Percentiles rank a stretch among this genome's conserved stretches.
phyloP scores from a whole-genome alignment of 2,888 invertebrate species.

The Drosophila phalerata region DNA sequence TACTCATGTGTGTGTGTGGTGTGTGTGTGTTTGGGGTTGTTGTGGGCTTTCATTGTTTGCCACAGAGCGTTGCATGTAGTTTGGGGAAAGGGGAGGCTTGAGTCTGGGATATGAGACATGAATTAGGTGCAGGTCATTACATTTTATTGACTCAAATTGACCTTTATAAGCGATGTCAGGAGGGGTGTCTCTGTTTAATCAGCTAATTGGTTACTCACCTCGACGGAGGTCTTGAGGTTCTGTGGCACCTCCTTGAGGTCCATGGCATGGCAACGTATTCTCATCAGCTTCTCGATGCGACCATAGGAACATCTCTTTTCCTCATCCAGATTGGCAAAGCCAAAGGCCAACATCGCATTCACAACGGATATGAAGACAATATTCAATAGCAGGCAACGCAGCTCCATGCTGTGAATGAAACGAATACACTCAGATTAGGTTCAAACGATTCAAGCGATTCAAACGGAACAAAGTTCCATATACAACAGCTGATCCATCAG shows the following conservation, averaged over 20 bases:
- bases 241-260: slow-evolving; percentile 84
- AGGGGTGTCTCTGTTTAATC: background rate
- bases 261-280: slow-evolving; percentile 83
- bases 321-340: slow-evolving; percentile 75
- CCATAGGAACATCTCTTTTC: slow-evolving; percentile 80
- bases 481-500: slow-evolving; percentile 16
- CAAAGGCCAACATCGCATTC: slow-evolving; percentile 78
- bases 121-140: slow-evolving; percentile 62
- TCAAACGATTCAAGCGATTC: background rate
- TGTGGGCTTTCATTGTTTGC: background rate
- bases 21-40: slow-evolving; percentile 24
- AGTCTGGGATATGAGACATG: slow-evolving; percentile 37
- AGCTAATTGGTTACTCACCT: slow-evolving; percentile 76
- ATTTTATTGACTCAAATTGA: slow-evolving; percentile 70
- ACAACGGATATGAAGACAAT: slow-evolving; percentile 61
- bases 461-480: slow-evolving; percentile 3
- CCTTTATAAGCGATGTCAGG: slow-evolving; percentile 24
- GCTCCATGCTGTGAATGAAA: slow-evolving; percentile 69
- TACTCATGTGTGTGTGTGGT: background rate
- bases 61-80: slow-evolving; percentile 2
- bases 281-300: slow-evolving; percentile 80
- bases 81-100: background rate
- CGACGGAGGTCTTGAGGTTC: slow-evolving; percentile 83
- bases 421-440: slow-evolving; percentile 11
- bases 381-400: slow-evolving; percentile 71